Evolutionary conservation across 1,140 invertebrate species (phyloP).

Genomic region (Caenorhabditis remanei): DNA sequence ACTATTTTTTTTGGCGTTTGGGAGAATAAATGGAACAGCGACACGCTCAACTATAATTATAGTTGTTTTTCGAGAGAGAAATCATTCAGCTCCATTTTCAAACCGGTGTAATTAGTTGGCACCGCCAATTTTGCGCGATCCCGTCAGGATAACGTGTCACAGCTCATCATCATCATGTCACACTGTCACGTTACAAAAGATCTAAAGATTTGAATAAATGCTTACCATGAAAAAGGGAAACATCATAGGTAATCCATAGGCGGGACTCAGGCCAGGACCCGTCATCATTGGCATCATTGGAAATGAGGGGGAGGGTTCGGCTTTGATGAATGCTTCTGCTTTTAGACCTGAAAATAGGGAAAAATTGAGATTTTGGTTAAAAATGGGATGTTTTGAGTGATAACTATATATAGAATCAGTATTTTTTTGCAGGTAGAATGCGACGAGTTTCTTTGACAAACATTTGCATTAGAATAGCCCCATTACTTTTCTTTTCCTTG

Average conservation of each 20-base stretch:
- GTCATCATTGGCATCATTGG: background rate
- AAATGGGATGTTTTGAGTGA: too few species aligned
- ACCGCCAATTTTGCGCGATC: too few species aligned
- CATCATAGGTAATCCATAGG: conserved; percentile 7
- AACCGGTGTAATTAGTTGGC: background rate
- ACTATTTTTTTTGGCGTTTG: background rate
- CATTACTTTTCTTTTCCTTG: too few species aligned
- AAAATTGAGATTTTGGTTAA: background rate
- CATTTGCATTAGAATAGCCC: too few species aligned
- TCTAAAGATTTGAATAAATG: background rate
- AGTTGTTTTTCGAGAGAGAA: background rate
- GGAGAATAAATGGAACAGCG: conserved; percentile 8
- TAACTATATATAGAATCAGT: too few species aligned
- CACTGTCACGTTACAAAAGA: background rate
- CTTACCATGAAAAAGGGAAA: conserved; percentile 41
- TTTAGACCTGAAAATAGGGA: conserved; percentile 39
- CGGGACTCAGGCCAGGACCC: background rate
- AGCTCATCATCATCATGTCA: too few species aligned
- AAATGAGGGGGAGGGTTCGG: conserved; percentile 43
- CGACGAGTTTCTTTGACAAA: too few species aligned
- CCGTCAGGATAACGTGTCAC: too few species aligned
- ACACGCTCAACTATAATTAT: background rate
- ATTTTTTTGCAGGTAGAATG: too few species aligned
- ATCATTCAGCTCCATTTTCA: background rate
- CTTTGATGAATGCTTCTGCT: background rate